Conservation (phyloP, 2,797 vertebrate genomes). For the Eulemur rubriventer region DNA sequence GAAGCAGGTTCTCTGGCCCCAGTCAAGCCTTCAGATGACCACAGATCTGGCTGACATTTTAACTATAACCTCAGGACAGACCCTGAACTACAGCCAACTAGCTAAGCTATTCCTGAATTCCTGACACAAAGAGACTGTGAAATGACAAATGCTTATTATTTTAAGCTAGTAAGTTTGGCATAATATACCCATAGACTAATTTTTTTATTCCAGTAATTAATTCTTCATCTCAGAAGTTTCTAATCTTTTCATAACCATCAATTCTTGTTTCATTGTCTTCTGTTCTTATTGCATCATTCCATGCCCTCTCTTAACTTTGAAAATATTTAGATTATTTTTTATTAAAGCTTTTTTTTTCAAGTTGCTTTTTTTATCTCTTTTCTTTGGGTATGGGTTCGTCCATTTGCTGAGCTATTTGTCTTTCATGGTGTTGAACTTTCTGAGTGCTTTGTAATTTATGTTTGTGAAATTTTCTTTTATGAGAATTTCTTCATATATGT, state of each 20-base stretch:
- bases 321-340: conserved; percentile 33
- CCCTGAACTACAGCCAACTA: not conserved
- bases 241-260: not conserved
- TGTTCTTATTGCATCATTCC: conserved; percentile 2
- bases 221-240: conserved; percentile 13
- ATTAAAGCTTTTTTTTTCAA: not conserved
- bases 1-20: not conserved
- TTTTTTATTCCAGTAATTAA: not conserved
- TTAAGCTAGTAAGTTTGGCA: not conserved
- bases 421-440: not conserved
- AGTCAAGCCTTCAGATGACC: not conserved
- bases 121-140: not conserved
- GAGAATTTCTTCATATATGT: not conserved
- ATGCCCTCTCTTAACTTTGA: not conserved
- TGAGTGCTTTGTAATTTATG: not conserved
- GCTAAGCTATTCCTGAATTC: not conserved
- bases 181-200: not conserved
- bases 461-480: conserved; percentile 4
- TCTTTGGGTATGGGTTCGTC: not conserved
- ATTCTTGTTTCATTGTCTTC: not conserved
- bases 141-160: not conserved
- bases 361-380: conserved; percentile 30
- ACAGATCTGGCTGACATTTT: not conserved
- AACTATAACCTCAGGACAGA: not conserved
- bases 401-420: conserved; percentile 19